phyloP scores from a whole-genome alignment of 2,888 invertebrate genomes.

The Cantharis flavilabris region DNA sequence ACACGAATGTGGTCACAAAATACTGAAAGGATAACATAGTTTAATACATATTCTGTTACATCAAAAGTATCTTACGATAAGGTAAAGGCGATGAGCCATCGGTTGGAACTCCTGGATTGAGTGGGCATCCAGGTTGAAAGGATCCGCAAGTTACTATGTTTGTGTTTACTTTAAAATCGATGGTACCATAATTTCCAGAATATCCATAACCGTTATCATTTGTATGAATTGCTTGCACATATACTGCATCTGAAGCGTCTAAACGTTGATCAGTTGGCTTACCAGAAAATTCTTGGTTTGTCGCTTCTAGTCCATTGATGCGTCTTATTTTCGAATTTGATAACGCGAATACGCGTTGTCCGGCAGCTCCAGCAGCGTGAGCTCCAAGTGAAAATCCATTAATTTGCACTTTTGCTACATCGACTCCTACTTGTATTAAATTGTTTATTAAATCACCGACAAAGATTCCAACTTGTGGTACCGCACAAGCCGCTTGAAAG shows the following conservation, averaged over 20 bases:
- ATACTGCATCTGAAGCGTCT: neutral
- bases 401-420: neutral
- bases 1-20: neutral
- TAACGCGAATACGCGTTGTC: neutral
- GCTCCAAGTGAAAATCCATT: neutral
- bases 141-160: neutral
- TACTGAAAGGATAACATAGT: neutral
- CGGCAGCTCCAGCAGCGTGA: neutral
- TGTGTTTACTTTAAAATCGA: neutral
- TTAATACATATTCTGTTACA: neutral
- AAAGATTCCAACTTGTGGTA: neutral
- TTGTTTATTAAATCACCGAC: neutral
- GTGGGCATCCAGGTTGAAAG: neutral
- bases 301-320: neutral
- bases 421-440: too few species aligned
- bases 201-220: neutral
- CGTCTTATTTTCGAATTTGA: neutral
- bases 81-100: neutral
- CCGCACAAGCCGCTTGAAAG: neutral
- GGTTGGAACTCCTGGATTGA: neutral
- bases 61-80: neutral
- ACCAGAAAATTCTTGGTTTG: neutral
- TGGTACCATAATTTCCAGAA: neutral
- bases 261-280: neutral
- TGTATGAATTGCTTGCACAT: conserved; percentile 5